Conservation (phyloP, 1,140 invertebrate species). For the Pentalonia nigronervosa region DNA sequence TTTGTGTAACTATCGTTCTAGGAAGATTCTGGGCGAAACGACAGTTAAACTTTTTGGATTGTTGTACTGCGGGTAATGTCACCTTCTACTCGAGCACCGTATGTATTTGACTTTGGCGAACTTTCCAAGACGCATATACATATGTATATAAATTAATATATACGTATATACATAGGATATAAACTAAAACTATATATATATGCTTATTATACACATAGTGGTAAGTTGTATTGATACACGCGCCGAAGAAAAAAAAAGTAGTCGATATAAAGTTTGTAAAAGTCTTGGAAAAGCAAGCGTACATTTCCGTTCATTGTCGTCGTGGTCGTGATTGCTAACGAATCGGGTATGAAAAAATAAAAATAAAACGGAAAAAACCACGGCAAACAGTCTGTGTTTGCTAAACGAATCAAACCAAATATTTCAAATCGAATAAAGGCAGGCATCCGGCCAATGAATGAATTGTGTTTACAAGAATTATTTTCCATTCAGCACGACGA, state of each 20-base stretch:
- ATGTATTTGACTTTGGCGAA: background rate
- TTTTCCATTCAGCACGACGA: background rate
- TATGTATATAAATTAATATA: background rate
- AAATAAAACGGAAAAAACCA: background rate
- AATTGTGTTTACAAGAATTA: background rate
- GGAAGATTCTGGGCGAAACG: background rate
- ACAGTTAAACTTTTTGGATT: background rate
- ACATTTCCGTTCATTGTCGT: conserved; percentile 26
- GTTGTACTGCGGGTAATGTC: background rate
- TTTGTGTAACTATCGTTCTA: background rate
- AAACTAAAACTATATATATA: too few species aligned
- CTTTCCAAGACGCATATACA: background rate
- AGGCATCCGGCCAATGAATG: conserved; percentile 11
- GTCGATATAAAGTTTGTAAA: background rate
- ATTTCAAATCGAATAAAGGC: conserved; percentile 32
- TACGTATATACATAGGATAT: too few species aligned
- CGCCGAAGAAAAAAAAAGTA: background rate
- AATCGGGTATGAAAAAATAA: conserved; percentile 22
- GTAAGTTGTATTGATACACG: background rate
- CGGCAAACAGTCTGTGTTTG: conserved; percentile 33
- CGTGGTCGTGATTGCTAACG: conserved; percentile 44
- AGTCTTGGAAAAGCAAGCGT: conserved; percentile 19
- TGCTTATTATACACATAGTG: background rate
- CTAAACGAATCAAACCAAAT: conserved; percentile 45
- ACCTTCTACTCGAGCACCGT: background rate